These are phyloP conservation scores for Heliconius ethilla DNA, from an alignment of 2,888 invertebrate species.

Conservation along the genomic window DNA sequence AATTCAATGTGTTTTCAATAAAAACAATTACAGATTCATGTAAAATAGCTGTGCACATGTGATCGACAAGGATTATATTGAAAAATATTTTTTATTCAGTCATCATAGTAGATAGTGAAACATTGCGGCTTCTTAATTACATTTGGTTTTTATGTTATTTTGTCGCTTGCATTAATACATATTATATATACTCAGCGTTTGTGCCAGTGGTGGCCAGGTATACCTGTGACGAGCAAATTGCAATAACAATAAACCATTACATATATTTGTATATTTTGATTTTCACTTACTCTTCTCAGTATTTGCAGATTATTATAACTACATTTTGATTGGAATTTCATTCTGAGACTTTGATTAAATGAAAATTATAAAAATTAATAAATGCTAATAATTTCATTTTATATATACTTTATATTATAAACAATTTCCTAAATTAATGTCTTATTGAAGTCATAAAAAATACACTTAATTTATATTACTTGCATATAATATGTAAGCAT, in stretches of 20 bases:
- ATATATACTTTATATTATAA: neutral
- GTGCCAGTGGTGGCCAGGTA: constrained; percentile 4
- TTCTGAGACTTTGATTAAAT: too few species aligned
- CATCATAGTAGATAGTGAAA: constrained; percentile 70
- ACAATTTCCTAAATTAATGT: neutral
- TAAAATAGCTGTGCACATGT: constrained; percentile 71
- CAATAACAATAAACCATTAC: constrained; percentile 29
- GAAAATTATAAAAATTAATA: too few species aligned
- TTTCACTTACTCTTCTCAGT: constrained; percentile 4
- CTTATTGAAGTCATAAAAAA: neutral
- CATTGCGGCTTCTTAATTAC: constrained; percentile 72
- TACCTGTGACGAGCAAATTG: constrained; percentile 18
- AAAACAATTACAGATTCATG: constrained; percentile 54
- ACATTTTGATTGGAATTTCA: too few species aligned
- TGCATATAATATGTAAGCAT: too few species aligned
- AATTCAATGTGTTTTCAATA: constrained; percentile 19
- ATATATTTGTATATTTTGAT: constrained; percentile 26
- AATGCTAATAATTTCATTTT: neutral
- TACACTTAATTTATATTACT: too few species aligned
- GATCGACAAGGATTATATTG: constrained; percentile 60
- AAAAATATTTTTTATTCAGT: constrained; percentile 70
- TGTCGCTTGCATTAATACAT: constrained; percentile 23
- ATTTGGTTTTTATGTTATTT: constrained; percentile 61
- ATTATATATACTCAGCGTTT: constrained; percentile 10
- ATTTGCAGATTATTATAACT: neutral